A percentile compares a stretch with the other conserved stretches of the same genome.
phyloP scores from a whole-genome alignment of 1,140 invertebrate genomes.

The Cherax destructor region DNA sequence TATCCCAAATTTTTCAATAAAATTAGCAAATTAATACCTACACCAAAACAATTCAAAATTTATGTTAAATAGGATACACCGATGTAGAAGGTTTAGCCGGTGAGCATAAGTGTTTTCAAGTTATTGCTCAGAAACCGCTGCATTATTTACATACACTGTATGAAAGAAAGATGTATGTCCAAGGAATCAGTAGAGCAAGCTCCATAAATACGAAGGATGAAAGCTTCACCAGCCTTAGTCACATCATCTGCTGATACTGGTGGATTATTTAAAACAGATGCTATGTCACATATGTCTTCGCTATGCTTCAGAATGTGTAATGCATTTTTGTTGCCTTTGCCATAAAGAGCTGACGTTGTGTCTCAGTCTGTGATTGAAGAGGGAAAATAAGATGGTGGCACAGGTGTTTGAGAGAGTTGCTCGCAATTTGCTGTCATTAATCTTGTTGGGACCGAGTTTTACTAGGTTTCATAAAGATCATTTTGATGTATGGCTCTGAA shows the following conservation, averaged over 20 bases:
- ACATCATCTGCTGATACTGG: conserved; percentile 28
- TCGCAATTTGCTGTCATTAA: conserved; percentile 26
- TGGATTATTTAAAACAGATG: conserved; percentile 37
- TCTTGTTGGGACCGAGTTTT: conserved; percentile 34
- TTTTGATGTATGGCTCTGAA: conserved; percentile 14
- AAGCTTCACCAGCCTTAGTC: conserved; percentile 34
- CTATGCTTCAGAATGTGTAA: conserved; percentile 35
- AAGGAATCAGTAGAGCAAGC: conserved; percentile 17
- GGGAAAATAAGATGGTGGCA: conserved; percentile 20
- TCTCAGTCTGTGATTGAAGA: conserved; percentile 16
- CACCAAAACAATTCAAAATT: too few species aligned
- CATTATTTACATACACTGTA: neutral
- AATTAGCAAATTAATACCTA: too few species aligned
- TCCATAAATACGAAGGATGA: conserved; percentile 43
- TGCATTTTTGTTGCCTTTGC: conserved; percentile 30
- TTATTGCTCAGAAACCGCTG: too few species aligned
- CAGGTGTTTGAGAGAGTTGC: conserved; percentile 9
- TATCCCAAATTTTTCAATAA: too few species aligned
- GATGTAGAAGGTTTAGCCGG: too few species aligned
- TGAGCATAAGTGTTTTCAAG: too few species aligned
- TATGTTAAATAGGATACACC: too few species aligned
- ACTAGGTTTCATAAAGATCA: conserved; percentile 17
- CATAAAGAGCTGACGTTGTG: conserved; percentile 52
- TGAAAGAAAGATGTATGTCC: conserved; percentile 30
- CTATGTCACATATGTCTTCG: conserved; percentile 34